Conservation (phyloP, 2,888 invertebrate genomes). For the Acanthopleura granulata region DNA sequence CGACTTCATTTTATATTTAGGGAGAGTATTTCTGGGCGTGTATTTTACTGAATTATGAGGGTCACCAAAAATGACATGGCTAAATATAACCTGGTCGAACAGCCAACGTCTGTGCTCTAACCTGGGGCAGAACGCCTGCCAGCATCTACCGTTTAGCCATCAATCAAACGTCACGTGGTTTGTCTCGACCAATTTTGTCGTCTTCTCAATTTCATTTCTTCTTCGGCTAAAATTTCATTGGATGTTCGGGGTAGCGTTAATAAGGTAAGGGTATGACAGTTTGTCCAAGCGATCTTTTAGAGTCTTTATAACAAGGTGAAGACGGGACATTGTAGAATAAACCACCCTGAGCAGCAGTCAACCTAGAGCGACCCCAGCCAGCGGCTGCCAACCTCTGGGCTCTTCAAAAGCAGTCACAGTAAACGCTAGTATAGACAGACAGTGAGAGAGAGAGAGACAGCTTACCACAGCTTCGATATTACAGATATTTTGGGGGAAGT, state of each 20-base stretch:
- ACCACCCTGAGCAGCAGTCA: too few species aligned
- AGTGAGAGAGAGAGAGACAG: too few species aligned
- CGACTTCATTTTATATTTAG: not conserved
- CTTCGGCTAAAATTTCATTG: constrained; percentile 2
- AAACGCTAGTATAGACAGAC: too few species aligned
- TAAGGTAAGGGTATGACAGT: not conserved
- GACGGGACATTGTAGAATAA: too few species aligned
- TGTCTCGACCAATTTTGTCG: constrained; percentile 8
- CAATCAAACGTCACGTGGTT: constrained; percentile 14
- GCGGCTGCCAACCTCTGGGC: too few species aligned
- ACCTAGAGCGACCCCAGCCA: too few species aligned
- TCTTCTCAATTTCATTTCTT: not conserved
- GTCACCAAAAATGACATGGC: not conserved
- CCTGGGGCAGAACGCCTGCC: not conserved
- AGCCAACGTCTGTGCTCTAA: not conserved
- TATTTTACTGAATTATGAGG: not conserved
- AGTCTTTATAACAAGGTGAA: too few species aligned
- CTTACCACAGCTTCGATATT: too few species aligned
- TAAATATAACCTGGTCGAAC: not conserved
- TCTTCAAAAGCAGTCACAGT: too few species aligned
- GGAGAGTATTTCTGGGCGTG: not conserved
- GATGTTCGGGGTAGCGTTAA: not conserved
- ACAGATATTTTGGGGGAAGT: too few species aligned
- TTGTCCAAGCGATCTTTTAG: too few species aligned
- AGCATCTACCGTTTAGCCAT: not conserved